Evolutionary conservation across 2,797 vertebrate species (phyloP), one percentile per base, ranked within the genome.

Genomic region (Rhinogobio ventralis): DNA sequence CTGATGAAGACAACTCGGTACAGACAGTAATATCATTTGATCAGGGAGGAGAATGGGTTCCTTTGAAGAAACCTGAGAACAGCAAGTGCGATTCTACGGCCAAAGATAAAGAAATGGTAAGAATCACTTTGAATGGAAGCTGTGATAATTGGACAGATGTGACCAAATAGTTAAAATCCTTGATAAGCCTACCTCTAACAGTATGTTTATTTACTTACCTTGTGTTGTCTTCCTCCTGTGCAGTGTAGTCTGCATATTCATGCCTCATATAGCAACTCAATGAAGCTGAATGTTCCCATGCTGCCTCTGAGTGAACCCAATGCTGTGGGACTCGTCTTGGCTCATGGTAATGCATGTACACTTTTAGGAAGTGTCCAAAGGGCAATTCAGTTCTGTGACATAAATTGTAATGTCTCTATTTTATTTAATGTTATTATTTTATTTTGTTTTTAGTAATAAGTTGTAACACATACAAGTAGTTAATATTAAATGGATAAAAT

Each of bases 221-320:
- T 53, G 30, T 76, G 55, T 76, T 86, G 20, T 79, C 30, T 71
- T 73, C 2, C 23, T 79, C 85, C n/a, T 72, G 77, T 82, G 93
- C 94, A 99, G 98, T 99, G 98, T 94, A 97, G 93, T 91, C 96
- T 99, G 88, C 97, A 98, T 91, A 97, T 99, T 91, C 97, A 99
- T 5, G 97, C 96, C 2, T 95, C 96, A 78, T 99, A 98, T 92
- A 98, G 97, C 83, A 96, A 93, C 33, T 94, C 96, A 2, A 95
- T 95, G 95, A 96, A 92, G 83, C 91, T 97, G 5, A 96, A 96
- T 0, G 95, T 99, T 14, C 98, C 98, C 25, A 95, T 98, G 96
- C 92, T 95, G 20, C 98, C 98, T 0, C 92, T 99, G 78, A 94
- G 93, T 1, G 98, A 99, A 88, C 96, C 97, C 69, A 99, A 97